Conservation (phyloP, 37 sponge, comb jelly and placozoan species). For the Aplysina aerophoba region DNA sequence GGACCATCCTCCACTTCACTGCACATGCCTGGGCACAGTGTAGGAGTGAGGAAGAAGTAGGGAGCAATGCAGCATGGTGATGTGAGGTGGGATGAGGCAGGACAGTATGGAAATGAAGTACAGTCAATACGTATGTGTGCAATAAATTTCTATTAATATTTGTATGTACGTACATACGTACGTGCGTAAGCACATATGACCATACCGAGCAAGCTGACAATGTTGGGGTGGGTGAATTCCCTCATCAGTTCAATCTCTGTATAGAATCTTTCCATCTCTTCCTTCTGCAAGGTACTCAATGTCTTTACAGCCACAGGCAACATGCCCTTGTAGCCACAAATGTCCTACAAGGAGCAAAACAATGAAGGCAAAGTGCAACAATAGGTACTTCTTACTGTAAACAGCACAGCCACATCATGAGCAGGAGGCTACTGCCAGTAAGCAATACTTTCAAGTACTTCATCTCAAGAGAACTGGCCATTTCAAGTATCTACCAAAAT, state of each 20-base stretch:
- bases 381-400: no score
- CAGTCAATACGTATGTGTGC: no score
- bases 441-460: no score
- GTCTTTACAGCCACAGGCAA: conserved; percentile 78
- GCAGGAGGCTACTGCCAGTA: no score
- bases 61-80: no score
- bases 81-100: no score
- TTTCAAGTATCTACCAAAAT: no score
- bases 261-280: conserved; percentile 44
- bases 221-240: conserved; percentile 63
- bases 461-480: no score
- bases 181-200: neutral
- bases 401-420: no score
- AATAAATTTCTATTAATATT: neutral
- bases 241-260: conserved; percentile 70
- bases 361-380: no score
- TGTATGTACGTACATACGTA: neutral
- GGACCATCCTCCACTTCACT: conserved; percentile 50
- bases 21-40: conserved; percentile 1
- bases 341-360: conserved; percentile 11
- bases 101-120: no score
- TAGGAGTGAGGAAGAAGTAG: no score
- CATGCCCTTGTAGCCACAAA: conserved; percentile 42
- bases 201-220: conserved; percentile 68
- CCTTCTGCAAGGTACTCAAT: conserved; percentile 34